Evolutionary conservation across 2,888 invertebrate species (phyloP), one percentile per base, ranked within the genome.

Genomic region (Dinocampus coccinellae): DNA sequence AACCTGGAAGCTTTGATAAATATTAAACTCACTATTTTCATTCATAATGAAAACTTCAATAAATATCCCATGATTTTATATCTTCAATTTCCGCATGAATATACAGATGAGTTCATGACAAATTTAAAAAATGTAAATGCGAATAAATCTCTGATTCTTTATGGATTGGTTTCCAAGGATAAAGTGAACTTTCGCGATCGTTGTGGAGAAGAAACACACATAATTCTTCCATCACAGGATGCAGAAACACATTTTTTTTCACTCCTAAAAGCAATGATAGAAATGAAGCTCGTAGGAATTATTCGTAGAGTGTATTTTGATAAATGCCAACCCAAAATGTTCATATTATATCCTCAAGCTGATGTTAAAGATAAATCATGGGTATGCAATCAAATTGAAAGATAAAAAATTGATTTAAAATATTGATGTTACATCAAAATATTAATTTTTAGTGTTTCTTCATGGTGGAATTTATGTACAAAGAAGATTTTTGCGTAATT

Each of bases 181-280:
- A 22, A 53, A 16, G 24, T 65, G 2, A 55, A 53, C n/a, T 7
- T 53, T 24, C 34, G 53, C 3, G 13, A 65, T 65, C 53, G 65
- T 34, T 34, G 4, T 33, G 65, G 65, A 6, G 20, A 16, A 13
- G 33, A 34, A 55, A 65, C 65, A 1, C 29, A 65, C 22, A 36
- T 65, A 13, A 2, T 65, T 10, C 11, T 65, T 11, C 65, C 65
- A 33, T 6, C n/a, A 34, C 34, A 65, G 3, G 65, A 1, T 0
- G 72, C 61, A n/a, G 69, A 42, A n/a, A 73, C 53, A 9, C 73
- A 73, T n/a, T 82, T 83, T 75, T 83, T 79, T 29, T 76, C 76
- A 42, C 65, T 83, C 6, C 75, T 78, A 4, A 70, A 78, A 60
- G 80, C 82, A 9, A 77, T 83, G 83, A 65, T 58, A 1, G 62